Base-by-base conservation (phyloP, 2,888 invertebrate genomes). In the Cheilosia grossa region DNA sequence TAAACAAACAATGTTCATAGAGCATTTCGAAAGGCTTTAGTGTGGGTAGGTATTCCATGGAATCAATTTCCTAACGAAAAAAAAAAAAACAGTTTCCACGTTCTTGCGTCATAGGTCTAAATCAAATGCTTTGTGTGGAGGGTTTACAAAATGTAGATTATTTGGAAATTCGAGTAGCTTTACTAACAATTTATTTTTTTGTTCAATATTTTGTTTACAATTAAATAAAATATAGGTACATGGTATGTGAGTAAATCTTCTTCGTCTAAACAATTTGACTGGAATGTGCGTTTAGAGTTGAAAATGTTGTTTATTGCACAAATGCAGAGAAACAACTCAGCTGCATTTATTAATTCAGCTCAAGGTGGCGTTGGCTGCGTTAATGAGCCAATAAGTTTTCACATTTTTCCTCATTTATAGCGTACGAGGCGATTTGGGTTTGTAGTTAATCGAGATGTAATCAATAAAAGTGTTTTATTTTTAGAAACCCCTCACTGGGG, bases 141-240 rank as follows among this genome's bases (percentile, higher is more conserved):
- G 49, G 54, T 54, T 63, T 73, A 24, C 21, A 5, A 47, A 63
- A 37, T 21, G 33, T 73, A 44, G 37, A 58, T 40, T 17, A 24
- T 37, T 13, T 13, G 37, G 40, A 15, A 40, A 51, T 13, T 30
- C 4, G 21, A 21, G 56, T 51, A 44, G 42, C 4, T 6, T 13
- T 4, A 53, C 44, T 24, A 73, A 73, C 13, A 72, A 33, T 73
- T 40, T 27, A 27, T 17, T 3, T 61, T 73, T 66, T 66, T 58
- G 40, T 19, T 44, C 53, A 33, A 53, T 42, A 17, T 59, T 67
- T 69, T 67, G 67, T 77, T 69, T 69, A 47, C 33, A 59, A 69
- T 67, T 44, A 77, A 54, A 54, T 47, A 17, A 74, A 47, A 24
- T 47, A 21, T 21, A n/a, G n/a, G n/a, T n/a, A 19, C 17, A 51